Evolutionary conservation across 2,888 invertebrate species (phyloP).

Genomic region (Glomeris marginata): DNA sequence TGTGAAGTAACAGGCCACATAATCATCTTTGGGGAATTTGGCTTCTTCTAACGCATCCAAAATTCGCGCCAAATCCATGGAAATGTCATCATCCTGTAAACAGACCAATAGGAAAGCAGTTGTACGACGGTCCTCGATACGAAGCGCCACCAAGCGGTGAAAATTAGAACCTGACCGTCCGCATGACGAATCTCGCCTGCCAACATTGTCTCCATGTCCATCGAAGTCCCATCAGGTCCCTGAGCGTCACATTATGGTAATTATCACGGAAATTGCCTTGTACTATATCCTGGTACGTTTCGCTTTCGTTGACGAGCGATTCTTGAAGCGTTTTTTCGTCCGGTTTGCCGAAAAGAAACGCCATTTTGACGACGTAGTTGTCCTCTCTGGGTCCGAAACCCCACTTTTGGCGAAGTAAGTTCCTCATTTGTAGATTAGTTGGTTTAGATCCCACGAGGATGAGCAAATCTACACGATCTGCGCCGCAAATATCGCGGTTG

Average conservation of each 20-base stretch:
- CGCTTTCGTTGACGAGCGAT: conserved; percentile 6
- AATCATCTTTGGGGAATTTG: too few species aligned
- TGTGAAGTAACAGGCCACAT: too few species aligned
- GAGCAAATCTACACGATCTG: conserved; percentile 7
- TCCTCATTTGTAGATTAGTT: not conserved
- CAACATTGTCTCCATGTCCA: conserved; percentile 11
- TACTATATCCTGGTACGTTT: conserved; percentile 5
- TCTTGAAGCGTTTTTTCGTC: not conserved
- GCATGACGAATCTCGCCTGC: conserved; percentile 10
- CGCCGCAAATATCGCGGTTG: conserved; percentile 10
- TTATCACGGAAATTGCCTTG: conserved; percentile 12
- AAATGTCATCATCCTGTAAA: too few species aligned
- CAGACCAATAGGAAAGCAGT: too few species aligned
- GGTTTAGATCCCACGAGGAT: conserved; percentile 12
- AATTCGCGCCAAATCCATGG: too few species aligned
- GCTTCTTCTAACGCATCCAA: too few species aligned
- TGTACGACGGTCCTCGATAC: too few species aligned
- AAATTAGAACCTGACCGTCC: not conserved
- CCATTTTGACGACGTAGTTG: conserved; percentile 4
- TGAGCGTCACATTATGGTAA: conserved; percentile 9
- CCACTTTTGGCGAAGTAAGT: conserved; percentile 9
- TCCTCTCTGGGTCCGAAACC: conserved; percentile 4
- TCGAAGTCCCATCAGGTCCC: conserved; percentile 11
- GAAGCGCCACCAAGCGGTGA: too few species aligned
- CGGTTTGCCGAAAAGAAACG: conserved; percentile 7